Evolutionary conservation across 2,797 vertebrate genomes (phyloP).

Genomic region (Poecilia velifera): DNA sequence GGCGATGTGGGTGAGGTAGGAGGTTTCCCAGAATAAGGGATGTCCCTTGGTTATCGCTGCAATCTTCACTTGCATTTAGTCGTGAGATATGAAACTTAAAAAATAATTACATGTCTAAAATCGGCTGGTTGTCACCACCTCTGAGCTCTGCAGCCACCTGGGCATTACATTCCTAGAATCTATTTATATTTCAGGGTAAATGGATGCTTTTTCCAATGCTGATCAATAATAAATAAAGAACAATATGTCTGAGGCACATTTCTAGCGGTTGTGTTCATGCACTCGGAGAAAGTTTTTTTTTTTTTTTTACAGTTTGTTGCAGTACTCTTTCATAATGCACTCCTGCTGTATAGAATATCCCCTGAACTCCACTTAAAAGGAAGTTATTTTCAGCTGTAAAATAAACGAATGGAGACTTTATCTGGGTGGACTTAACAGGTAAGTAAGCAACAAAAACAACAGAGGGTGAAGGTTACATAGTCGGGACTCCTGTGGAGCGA

Average conservation of each 20-base stretch:
- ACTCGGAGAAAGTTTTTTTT: constrained; percentile 61
- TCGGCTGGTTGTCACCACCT: constrained; percentile 8
- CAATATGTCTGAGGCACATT: constrained; percentile 56
- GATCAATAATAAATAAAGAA: constrained; percentile 70
- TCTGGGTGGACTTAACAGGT: constrained; percentile 32
- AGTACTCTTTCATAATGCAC: constrained; percentile 57
- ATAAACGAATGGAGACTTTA: constrained; percentile 43
- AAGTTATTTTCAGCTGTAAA: constrained; percentile 52
- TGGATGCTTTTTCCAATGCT: constrained; percentile 45
- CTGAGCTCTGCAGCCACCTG: constrained; percentile 21
- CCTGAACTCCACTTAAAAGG: constrained; percentile 31
- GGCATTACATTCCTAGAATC: constrained; percentile 22
- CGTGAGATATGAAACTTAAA: not conserved
- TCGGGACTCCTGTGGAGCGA: constrained; percentile 30
- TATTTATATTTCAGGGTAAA: constrained; percentile 57
- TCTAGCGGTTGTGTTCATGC: constrained; percentile 53
- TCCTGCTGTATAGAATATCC: constrained; percentile 42
- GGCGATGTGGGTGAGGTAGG: constrained; percentile 10
- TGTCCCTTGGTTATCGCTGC: not conserved
- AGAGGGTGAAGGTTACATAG: constrained; percentile 39
- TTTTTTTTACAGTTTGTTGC: constrained; percentile 29
- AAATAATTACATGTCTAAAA: not conserved
- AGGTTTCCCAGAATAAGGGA: not conserved
- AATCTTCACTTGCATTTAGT: no score
- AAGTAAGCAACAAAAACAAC: constrained; percentile 16